Base-by-base conservation (phyloP, 64 coral and sea anemone genomes). In the Porites lutea region DNA sequence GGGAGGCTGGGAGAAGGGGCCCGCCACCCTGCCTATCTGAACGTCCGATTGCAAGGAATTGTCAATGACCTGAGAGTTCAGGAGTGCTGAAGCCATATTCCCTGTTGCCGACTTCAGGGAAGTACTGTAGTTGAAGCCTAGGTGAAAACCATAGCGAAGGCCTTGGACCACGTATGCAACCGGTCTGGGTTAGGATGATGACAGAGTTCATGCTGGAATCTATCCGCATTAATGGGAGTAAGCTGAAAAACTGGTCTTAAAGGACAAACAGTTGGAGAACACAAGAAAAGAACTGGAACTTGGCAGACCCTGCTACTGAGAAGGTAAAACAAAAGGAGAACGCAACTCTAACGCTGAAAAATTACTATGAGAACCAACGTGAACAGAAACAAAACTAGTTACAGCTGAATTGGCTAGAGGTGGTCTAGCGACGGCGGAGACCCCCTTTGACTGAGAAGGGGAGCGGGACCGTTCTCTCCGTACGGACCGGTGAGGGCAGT, bases 21-120 rank as follows among this genome's bases (percentile, higher is more conserved):
- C n/a, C n/a, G n/a, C n/a, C n/a, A n/a, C n/a, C n/a, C n/a, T 20
- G 47, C 79, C 81, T 58, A 15, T 8, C 48, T 54, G 53, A 49
- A 77, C 51, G 68, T 60, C 90, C 13, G 83, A 84, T 5, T 15
- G 18, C 0, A 92, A 22, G 59, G 85, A 92, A n/a, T 86, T 22
- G 27, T 92, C 70, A 59, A 92, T 86, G 21, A 92, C 80, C 14
- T 65, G 22, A 2, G 81, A 13, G 48, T 92, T 83, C 11, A 75
- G 21, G 6, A 74, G 8, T 1, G 81, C 81, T 8, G 90, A 92
- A 49, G 18, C 21, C 43, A 65, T 86, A 43, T 86, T 92, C 19
- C 71, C 21, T 3, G 50, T 18, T 8, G 88, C 88, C 7, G 54
- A 57, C 2, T 57, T 57, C 2, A 57, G 12, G 54, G 54, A 57